A percentile compares a stretch with the other conserved stretches of the same genome.
Evolutionary conservation across 1,140 invertebrate genomes (phyloP).

Genomic region (Caerostris extrusa): DNA sequence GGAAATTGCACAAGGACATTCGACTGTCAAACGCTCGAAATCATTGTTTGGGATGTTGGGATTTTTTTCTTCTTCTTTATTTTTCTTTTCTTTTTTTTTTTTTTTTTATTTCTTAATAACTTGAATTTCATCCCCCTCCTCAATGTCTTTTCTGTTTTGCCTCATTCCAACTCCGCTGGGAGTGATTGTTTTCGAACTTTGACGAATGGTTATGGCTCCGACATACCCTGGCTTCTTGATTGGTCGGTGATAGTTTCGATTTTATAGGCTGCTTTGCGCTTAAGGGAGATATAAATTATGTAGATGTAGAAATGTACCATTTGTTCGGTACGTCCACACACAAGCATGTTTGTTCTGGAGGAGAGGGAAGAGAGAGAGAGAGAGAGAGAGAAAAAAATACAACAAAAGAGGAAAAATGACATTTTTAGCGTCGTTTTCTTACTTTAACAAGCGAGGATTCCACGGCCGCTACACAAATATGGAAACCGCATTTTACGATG

Average conservation of each 20-base stretch:
- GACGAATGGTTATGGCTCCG: slow-evolving; percentile 74
- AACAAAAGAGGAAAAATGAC: slow-evolving; percentile 44
- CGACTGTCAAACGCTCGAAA: slow-evolving; percentile 70
- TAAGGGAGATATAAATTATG: slow-evolving; percentile 74
- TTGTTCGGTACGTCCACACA: slow-evolving; percentile 43
- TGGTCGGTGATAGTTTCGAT: slow-evolving; percentile 74
- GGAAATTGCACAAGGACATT: slow-evolving; percentile 73
- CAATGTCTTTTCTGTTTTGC: slow-evolving; percentile 11
- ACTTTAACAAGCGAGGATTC: slow-evolving; percentile 59
- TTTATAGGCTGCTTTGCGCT: slow-evolving; percentile 73
- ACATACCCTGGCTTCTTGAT: slow-evolving; percentile 64
- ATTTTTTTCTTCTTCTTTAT: slow-evolving; percentile 25
- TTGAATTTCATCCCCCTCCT: slow-evolving; percentile 31
- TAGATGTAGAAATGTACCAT: slow-evolving; percentile 64
- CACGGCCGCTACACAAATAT: slow-evolving; percentile 36
- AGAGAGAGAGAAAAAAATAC: neutral
- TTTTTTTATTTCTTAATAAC: slow-evolving; percentile 57
- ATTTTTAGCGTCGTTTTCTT: slow-evolving; percentile 62
- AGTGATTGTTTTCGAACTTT: slow-evolving; percentile 76
- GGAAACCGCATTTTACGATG: slow-evolving; percentile 60
- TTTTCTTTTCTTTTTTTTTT: slow-evolving; percentile 29
- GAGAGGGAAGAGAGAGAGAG: neutral
- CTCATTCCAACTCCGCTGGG: slow-evolving; percentile 40
- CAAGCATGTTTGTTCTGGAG: neutral
- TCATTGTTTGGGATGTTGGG: slow-evolving; percentile 69